Conservation (phyloP, 2,797 vertebrate species). For the Falco novaeseelandiae region DNA sequence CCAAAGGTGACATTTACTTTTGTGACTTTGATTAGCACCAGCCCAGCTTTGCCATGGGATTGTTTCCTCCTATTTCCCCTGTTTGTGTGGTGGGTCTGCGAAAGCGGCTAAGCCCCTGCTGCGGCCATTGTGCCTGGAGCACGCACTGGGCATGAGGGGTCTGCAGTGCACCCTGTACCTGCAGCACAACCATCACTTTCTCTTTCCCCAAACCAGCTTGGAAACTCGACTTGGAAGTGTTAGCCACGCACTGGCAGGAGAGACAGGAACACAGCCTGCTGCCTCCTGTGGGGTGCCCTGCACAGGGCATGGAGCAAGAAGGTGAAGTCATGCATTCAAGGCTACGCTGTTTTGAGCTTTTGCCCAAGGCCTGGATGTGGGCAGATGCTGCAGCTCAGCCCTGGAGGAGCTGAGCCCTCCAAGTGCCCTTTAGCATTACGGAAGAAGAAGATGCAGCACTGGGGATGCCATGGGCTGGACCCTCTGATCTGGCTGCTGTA, state of each 20-base stretch:
- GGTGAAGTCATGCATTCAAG: neutral
- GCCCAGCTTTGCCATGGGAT: neutral
- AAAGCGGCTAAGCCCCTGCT: neutral
- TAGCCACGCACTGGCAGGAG: neutral
- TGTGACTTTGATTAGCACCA: slow-evolving; percentile 30
- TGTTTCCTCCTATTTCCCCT: neutral
- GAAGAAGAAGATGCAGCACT: neutral
- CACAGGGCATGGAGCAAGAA: rapidly evolving
- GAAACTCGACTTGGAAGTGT: neutral
- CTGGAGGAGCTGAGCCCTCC: neutral
- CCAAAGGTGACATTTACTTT: slow-evolving; percentile 30
- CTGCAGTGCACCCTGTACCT: neutral
- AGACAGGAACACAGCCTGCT: neutral
- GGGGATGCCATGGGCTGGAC: neutral
- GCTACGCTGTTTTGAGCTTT: neutral
- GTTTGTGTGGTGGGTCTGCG: neutral
- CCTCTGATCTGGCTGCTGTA: neutral
- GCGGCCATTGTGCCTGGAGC: rapidly evolving
- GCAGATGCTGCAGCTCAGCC: neutral
- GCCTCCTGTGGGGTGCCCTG: neutral
- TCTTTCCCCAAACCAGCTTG: neutral
- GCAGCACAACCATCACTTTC: neutral
- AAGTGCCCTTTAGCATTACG: neutral
- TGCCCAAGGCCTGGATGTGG: neutral
- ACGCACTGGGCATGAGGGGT: neutral